Conservation (phyloP, 2,797 vertebrate genomes). For the Crenuchus spilurus region DNA sequence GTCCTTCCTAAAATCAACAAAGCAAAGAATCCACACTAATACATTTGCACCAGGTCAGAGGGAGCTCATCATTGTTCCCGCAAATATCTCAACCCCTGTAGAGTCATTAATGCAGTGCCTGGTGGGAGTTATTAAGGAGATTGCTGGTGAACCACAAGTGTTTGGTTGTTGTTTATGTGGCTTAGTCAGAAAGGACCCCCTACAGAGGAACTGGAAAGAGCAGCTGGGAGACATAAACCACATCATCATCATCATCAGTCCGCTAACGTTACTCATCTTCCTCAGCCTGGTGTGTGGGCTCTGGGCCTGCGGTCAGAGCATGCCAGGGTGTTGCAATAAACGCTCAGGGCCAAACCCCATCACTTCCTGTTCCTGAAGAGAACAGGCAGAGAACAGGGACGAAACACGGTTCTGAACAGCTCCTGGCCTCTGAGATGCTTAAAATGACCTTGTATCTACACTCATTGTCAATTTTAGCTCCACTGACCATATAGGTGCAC, state of each 20-base stretch:
- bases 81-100: slow-evolving; percentile 23
- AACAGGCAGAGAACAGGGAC: not conserved
- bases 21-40: slow-evolving; percentile 15
- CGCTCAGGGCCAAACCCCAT: slow-evolving; percentile 28
- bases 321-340: slow-evolving; percentile 33
- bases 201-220: slow-evolving; percentile 33
- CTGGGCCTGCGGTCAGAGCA: slow-evolving; percentile 19
- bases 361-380: slow-evolving; percentile 41
- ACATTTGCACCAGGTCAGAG: slow-evolving; percentile 12
- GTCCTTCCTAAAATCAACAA: not conserved
- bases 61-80: slow-evolving; percentile 5
- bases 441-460: too few species aligned
- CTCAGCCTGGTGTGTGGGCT: slow-evolving; percentile 49
- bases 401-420: not conserved
- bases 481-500: too few species aligned
- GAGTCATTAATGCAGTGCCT: slow-evolving; percentile 30
- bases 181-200: slow-evolving; percentile 23
- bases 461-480: too few species aligned
- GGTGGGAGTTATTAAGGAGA: slow-evolving; percentile 23
- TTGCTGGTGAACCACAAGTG: slow-evolving; percentile 43
- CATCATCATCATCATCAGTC: slow-evolving; percentile 20
- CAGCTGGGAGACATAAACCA: slow-evolving; percentile 43
- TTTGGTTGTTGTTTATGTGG: slow-evolving; percentile 38
- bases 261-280: slow-evolving; percentile 40
- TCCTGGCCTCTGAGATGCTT: too few species aligned